Evolutionary conservation across 2,888 invertebrate species (phyloP), one percentile per base, ranked within the genome.

Genomic region (Chymomyza fuscimana): DNA sequence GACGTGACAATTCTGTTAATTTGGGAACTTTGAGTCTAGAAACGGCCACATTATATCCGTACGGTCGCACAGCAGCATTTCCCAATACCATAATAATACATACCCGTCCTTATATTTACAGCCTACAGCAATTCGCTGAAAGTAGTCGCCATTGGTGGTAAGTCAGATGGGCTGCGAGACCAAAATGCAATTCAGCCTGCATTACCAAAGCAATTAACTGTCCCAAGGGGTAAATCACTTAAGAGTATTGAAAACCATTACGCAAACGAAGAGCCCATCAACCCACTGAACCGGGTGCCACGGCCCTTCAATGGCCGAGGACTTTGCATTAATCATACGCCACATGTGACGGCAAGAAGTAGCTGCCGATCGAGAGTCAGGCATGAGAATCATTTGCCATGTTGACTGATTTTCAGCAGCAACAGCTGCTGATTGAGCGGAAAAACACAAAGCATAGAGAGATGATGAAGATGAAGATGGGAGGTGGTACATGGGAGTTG

Each of bases 281-380:
- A 1, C 5, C n/a, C 22, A 19, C 1, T 0, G 19, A 19, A 7
- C n/a, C 54, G 19, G 5, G 54, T 16, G 1, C 7, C 19, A 9
- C 19, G 54, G 4, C 7, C 1, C 16, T 4, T 5, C 12, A 52
- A 52, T 19, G 19, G 54, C 12, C 40, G 15, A 54, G 16, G 54
- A 54, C 54, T 19, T 54, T 54, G 70, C 78, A 85, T 81, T 85
- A 82, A 82, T 82, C 76, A 85, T 85, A 71, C 72, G 80, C 64
- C 76, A 60, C 76, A 61, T 80, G 78, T 65, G 69, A 63, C 71
- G 46, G n/a, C 63, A 60, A 59, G n/a, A 60, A 59, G n/a, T 19
- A 19, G 50, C 46, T 61, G 46, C n/a, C 40, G 22, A 61, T 82
- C 72, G 79, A 70, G 61, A 50, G 52, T 10, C 32, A 40, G 63